These are phyloP conservation scores for Dione vanillae DNA, from an alignment of 2,888 invertebrate species.

Conservation along the genomic window DNA sequence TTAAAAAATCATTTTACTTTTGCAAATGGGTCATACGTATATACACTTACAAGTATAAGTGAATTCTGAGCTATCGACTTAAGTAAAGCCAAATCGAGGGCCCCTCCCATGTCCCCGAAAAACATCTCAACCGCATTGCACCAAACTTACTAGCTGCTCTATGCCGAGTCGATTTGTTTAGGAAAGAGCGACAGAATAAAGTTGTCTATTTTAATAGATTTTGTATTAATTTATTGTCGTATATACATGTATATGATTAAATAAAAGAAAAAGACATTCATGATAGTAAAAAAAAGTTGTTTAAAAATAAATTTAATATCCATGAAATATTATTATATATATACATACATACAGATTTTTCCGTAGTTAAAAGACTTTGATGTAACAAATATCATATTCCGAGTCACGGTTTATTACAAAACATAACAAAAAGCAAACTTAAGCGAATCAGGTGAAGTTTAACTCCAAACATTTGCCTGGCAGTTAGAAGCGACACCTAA, in stretches of 20 bases:
- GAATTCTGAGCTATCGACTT: slow-evolving; percentile 37
- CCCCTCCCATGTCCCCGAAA: slow-evolving; percentile 30
- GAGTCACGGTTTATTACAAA: slow-evolving; percentile 31
- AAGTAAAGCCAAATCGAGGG: slow-evolving; percentile 23
- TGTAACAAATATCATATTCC: no score
- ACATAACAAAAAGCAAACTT: slow-evolving; percentile 33
- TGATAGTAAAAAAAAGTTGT: not conserved
- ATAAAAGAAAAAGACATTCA: not conserved
- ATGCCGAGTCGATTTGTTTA: slow-evolving; percentile 2
- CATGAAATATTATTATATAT: no score
- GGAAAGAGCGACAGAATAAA: not conserved
- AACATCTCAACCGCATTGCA: slow-evolving; percentile 37
- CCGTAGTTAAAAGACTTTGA: not conserved
- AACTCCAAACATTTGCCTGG: slow-evolving; percentile 28
- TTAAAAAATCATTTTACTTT: not conserved
- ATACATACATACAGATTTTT: not conserved
- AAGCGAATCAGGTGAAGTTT: slow-evolving; percentile 38
- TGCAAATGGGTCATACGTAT: slow-evolving; percentile 35
- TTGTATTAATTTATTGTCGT: no score
- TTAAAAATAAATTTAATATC: not conserved
- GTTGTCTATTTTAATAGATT: no score
- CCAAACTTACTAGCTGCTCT: slow-evolving; percentile 25
- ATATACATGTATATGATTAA: no score
- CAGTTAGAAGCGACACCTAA: slow-evolving; percentile 29
- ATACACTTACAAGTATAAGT: slow-evolving; percentile 35